A percentile compares a stretch with the other conserved stretches of the same genome.
These are phyloP conservation scores for Palythoa grandiflora DNA, from an alignment of 92 coral and sea anemone genomes.

Conservation along the genomic window DNA sequence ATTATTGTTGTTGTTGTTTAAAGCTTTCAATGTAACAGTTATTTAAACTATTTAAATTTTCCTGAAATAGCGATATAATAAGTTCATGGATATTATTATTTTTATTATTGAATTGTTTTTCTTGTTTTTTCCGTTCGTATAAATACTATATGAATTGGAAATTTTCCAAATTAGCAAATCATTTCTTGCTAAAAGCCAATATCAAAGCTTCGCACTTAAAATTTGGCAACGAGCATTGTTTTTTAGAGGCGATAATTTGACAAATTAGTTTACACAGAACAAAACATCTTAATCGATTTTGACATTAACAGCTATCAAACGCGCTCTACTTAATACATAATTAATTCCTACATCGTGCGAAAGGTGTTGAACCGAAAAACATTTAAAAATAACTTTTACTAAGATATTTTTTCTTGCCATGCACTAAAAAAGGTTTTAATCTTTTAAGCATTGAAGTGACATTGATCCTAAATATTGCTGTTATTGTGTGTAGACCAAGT, in stretches of 20 bases:
- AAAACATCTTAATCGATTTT: slow-evolving; percentile 35
- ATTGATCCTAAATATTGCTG: not conserved
- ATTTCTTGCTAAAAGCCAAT: not conserved
- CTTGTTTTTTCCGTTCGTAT: not conserved
- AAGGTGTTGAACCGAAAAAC: not conserved
- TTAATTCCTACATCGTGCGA: slow-evolving; percentile 25
- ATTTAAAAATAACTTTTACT: not conserved
- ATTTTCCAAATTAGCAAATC: not conserved
- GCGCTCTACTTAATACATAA: slow-evolving; percentile 40
- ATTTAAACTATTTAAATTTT: too few species aligned
- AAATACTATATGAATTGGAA: too few species aligned
- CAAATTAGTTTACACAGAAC: slow-evolving; percentile 30
- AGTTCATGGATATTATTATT: not conserved
- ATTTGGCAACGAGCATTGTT: not conserved
- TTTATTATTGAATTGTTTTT: not conserved
- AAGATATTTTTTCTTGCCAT: not conserved
- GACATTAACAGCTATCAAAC: slow-evolving; percentile 4
- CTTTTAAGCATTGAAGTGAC: not conserved
- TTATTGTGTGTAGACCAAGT: not conserved
- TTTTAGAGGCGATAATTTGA: not conserved
- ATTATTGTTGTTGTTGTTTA: too few species aligned
- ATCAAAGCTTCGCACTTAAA: not conserved
- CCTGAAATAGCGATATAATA: not conserved
- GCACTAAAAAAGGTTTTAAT: not conserved
- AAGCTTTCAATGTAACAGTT: too few species aligned